Evolutionary conservation across 2,113 vertebrate species (phyloP).

Genomic region (Clarias batrachus): DNA sequence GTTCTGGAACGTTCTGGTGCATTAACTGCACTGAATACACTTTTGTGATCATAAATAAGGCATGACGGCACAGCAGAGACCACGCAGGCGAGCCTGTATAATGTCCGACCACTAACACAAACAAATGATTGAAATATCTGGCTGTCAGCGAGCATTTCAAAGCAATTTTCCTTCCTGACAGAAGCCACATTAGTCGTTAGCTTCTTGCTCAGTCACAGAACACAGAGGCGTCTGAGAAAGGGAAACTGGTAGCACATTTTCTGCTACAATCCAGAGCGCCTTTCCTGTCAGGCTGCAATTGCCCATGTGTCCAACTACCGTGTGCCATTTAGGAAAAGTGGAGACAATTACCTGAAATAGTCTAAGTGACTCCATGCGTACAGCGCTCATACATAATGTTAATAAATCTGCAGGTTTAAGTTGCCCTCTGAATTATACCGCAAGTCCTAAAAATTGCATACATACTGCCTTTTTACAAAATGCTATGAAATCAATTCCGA

Average conservation of each 20-base stretch:
- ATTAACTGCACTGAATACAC: conserved; percentile 15
- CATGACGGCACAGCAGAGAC: conserved; percentile 16
- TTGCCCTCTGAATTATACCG: background rate
- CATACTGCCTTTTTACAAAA: conserved; percentile 2
- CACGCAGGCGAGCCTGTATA: conserved; percentile 11
- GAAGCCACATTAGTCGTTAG: conserved; percentile 67
- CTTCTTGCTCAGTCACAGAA: conserved; percentile 66
- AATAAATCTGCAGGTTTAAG: conserved; percentile 45
- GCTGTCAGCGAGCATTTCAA: conserved; percentile 59
- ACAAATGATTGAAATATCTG: conserved; percentile 60
- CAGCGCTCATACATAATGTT: conserved; percentile 47
- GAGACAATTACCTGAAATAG: conserved; percentile 65
- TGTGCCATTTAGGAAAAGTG: conserved; percentile 54
- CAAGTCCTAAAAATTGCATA: background rate
- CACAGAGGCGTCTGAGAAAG: conserved; percentile 56
- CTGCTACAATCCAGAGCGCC: conserved; percentile 46
- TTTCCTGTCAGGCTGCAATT: conserved; percentile 70
- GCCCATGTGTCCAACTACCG: conserved; percentile 61
- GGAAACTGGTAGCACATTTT: conserved; percentile 64
- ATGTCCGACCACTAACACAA: conserved; percentile 38
- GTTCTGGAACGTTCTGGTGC: background rate
- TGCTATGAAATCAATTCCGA: background rate
- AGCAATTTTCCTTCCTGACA: conserved; percentile 69
- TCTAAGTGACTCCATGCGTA: conserved; percentile 62
- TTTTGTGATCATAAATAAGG: conserved; percentile 34